Base-by-base conservation (phyloP, 2,797 vertebrate species). In the Chiroxiphia lanceolata region DNA sequence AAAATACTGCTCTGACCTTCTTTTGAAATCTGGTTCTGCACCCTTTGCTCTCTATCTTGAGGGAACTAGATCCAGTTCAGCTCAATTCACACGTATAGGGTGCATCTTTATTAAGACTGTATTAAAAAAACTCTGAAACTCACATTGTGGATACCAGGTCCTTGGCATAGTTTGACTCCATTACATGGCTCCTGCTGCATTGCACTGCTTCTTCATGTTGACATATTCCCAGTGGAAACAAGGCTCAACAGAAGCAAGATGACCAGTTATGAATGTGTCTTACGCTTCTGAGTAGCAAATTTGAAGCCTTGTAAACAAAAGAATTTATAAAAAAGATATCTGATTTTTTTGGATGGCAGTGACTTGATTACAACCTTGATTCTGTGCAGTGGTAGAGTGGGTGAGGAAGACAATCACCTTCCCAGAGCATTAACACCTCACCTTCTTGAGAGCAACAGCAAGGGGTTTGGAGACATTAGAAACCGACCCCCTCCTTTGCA, bases 331-430 rank as follows among this genome's bases (percentile, higher is more conserved):
- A 72, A 68, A 74, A 92, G 15, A 10, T 25, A 38, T 1, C 5
- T 53, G 44, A 7, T 3, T 7, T 8, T 53, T 94, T 77, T 59
- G 11, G 7, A 26, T 36, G 11, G 15, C 0, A 0, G 44, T 51
- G 44, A 75, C 38, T 82, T 81, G 65, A 64, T 74, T 71, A n/a
- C 9, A 75, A 56, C 31, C 48, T 71, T 60, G 68, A 42, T 31
- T n/a, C 7, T 44, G 33, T 61, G 50, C 57, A 61, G 31, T 6
- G 42, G 45, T 12, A 26, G 17, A 83, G 57, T 31, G 36, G n/a
- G 14, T 47, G 51, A 90, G 57, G 34, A 47, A 89, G 48, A 31
- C 9, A 76, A 36, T 26, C 11, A 23, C 7, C 36, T 85, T 65
- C 22, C n/a, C 34, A 42, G 33, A 56, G 31, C 59, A 51, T 42